Evolutionary conservation across 2,888 invertebrate genomes (phyloP), one percentile per base, ranked within the genome.

Genomic region (Metacarcinus magister): DNA sequence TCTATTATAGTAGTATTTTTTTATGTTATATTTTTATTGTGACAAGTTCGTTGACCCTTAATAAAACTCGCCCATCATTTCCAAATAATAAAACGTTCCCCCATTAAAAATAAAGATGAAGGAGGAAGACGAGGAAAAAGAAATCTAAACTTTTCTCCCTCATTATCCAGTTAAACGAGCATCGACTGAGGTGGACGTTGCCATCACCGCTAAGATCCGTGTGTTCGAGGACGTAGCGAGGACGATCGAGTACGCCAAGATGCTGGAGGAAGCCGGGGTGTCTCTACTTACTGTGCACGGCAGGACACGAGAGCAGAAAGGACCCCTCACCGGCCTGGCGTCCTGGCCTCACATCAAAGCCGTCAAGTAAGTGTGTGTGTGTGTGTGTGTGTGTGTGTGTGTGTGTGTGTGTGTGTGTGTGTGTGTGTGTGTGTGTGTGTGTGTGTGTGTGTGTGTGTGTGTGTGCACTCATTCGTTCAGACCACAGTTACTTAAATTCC

Each of bases 181-280:
- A 4, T 94, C 95, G 19, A 87, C 98, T 97, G 98, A 98, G 97
- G 98, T 98, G 10, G 98, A 98, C 96, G 98, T 99, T 96, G 99
- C 99, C 87, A 98, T 99, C n/a, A 99, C 99, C 28, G 99, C 99
- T 97, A 99, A 99, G 98, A 98, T 99, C 93, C 98, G 99, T 97
- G 98, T 99, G 97, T 99, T 99, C 98, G 98, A 99, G 95, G 98
- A 98, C 97, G 98, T 99, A 92, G 98, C 98, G 91, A 99, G 98
- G 97, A 99, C 99, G 0, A 98, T 99, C 32, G 87, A 98, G 96
- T 99, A 99, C 98, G 99, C 99, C 5, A 98, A 98, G 98, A 99
- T 99, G 99, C 98, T 99, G 97, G 99, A 99, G 98, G 98, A 98
- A n/a, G 99, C 99, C 94, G 99, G 99, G 48, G 99, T 99, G 97